These are phyloP conservation scores for Macroteleia sp. DNA, from an alignment of 2,888 invertebrate species.

Conservation along the genomic window DNA sequence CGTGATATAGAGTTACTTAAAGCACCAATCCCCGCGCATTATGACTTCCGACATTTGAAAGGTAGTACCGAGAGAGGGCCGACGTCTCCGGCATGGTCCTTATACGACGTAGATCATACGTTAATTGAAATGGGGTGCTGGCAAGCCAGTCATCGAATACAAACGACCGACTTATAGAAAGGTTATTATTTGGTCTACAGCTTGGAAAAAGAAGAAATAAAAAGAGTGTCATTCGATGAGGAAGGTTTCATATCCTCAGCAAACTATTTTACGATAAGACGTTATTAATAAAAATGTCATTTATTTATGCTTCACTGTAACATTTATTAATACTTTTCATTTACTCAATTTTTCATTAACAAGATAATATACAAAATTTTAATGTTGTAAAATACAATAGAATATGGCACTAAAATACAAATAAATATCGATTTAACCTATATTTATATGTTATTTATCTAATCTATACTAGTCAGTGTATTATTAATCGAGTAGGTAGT, in stretches of 20 bases:
- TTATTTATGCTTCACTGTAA: conserved; percentile 25
- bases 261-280: conserved; percentile 33
- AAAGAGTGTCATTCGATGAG: conserved; percentile 50
- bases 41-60: conserved; percentile 77
- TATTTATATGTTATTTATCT: too few relatives aligned
- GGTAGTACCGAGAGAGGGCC: conserved; percentile 72
- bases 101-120: conserved; percentile 84
- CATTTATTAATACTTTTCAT: too few relatives aligned
- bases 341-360: too few relatives aligned
- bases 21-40: conserved; percentile 79
- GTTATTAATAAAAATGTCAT: conserved; percentile 76
- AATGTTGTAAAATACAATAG: too few relatives aligned
- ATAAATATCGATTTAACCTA: too few relatives aligned
- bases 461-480: too few relatives aligned
- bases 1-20: conserved; percentile 84
- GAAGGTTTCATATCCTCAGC: too few relatives aligned
- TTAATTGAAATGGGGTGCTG: conserved; percentile 84
- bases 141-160: conserved; percentile 81
- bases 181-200: conserved; percentile 81
- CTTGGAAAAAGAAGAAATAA: conserved; percentile 58
- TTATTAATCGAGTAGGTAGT: too few relatives aligned
- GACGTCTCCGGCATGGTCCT: conserved; percentile 68
- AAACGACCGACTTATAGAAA: conserved; percentile 84
- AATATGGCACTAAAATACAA: too few relatives aligned
- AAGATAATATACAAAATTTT: too few relatives aligned